Conservation (phyloP, 2,888 invertebrate species). For the Caenorhabditis becei region DNA sequence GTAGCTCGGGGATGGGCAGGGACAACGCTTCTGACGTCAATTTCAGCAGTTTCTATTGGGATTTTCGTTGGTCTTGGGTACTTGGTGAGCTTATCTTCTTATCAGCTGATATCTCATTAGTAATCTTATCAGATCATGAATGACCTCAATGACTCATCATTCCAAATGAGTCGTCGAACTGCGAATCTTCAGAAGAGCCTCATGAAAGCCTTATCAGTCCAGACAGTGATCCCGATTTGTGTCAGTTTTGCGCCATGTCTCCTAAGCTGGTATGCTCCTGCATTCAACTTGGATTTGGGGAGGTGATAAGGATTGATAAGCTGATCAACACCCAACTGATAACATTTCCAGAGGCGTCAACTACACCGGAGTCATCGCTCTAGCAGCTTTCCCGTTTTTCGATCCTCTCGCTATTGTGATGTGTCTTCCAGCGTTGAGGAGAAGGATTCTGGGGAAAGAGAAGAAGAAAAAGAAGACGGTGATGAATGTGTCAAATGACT, state of each 20-base stretch:
- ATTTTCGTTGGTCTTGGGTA: too few species aligned
- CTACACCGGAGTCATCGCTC: conserved; percentile 10
- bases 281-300: conserved; percentile 9
- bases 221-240: conserved; percentile 21
- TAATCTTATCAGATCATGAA: too few species aligned
- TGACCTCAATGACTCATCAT: too few species aligned
- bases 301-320: conserved; percentile 2
- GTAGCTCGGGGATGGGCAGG: too few species aligned
- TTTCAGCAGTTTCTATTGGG: too few species aligned
- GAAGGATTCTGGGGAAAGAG: too few species aligned
- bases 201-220: conserved; percentile 15
- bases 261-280: conserved; percentile 8
- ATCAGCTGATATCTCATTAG: too few species aligned
- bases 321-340: too few species aligned
- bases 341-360: conserved; percentile 17
- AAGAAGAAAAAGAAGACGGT: too few species aligned
- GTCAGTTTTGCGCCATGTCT: conserved; percentile 19
- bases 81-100: too few species aligned
- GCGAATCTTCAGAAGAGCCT: conserved; percentile 9
- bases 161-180: neutral
- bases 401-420: conserved; percentile 28
- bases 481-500: too few species aligned
- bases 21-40: too few species aligned
- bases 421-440: conserved; percentile 24
- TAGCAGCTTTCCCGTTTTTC: conserved; percentile 24